Evolutionary conservation across 1,140 invertebrate genomes (phyloP).

Genomic region (Aphidius ervi): DNA sequence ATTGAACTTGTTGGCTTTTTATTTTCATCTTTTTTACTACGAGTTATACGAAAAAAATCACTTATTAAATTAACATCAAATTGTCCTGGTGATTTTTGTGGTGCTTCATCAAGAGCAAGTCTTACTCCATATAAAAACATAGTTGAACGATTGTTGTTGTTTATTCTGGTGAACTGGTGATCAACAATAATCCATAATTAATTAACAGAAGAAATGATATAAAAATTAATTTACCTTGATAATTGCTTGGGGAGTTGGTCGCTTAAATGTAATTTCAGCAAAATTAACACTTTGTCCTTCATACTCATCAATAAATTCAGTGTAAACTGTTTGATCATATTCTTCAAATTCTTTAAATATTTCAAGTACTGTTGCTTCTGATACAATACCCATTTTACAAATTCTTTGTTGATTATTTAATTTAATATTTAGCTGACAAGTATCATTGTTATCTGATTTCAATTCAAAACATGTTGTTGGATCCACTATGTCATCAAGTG

Average conservation of each 20-base stretch:
- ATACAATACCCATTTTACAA: constrained; percentile 40
- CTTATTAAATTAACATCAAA: constrained; percentile 40
- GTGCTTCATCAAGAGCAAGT: constrained; percentile 34
- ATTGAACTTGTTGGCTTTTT: constrained; percentile 14
- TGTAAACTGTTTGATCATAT: constrained; percentile 44
- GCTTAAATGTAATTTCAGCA: constrained; percentile 36
- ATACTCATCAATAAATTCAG: constrained; percentile 49
- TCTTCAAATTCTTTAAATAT: constrained; percentile 51
- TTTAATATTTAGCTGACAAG: constrained; percentile 43
- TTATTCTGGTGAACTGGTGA: constrained; percentile 46
- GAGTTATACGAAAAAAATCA: constrained; percentile 30
- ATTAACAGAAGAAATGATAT: neutral
- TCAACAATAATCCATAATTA: constrained; percentile 27
- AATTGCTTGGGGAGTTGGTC: constrained; percentile 43
- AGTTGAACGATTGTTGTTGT: constrained; percentile 34
- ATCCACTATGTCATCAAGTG: constrained; percentile 40
- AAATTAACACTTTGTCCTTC: constrained; percentile 43
- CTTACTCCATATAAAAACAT: constrained; percentile 52
- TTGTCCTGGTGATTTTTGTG: constrained; percentile 23
- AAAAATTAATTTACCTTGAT: constrained; percentile 41
- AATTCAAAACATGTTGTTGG: constrained; percentile 41
- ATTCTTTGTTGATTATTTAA: constrained; percentile 41
- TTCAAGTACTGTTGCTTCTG: constrained; percentile 48
- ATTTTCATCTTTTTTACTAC: constrained; percentile 22
- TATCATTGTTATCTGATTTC: constrained; percentile 31